phyloP scores from a whole-genome alignment of 1,140 invertebrate species.

The Pogonognathellus flavescens region DNA sequence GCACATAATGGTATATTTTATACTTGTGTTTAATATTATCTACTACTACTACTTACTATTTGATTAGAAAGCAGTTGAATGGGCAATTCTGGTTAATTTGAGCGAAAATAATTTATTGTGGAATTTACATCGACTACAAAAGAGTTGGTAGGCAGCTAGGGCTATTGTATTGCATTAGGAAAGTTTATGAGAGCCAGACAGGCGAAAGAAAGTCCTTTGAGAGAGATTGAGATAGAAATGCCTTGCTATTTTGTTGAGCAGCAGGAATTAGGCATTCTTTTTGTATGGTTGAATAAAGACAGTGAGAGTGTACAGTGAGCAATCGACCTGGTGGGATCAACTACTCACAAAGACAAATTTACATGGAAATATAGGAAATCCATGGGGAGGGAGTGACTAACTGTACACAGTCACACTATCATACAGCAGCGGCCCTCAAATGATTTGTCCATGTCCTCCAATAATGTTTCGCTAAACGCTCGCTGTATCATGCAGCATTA shows the following conservation, averaged over 20 bases:
- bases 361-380: not conserved
- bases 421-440: not conserved
- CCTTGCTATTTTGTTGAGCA: not conserved
- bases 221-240: not conserved
- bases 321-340: conserved; percentile 3
- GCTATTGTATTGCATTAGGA: too few relatives aligned
- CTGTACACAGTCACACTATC: not conserved
- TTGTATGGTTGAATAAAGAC: not conserved
- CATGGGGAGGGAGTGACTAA: not conserved
- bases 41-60: too few relatives aligned
- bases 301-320: not conserved
- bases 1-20: too few relatives aligned
- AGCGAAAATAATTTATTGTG: too few relatives aligned
- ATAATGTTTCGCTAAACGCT: not conserved
- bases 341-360: not conserved
- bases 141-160: too few relatives aligned
- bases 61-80: too few relatives aligned
- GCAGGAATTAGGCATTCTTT: not conserved
- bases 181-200: conserved; percentile 2
- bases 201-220: not conserved
- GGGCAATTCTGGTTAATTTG: too few relatives aligned
- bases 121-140: too few relatives aligned
- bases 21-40: too few relatives aligned
- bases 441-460: not conserved
- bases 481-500: not conserved